Base-by-base conservation (phyloP, 2,888 invertebrate species). In the Zootermopsis nevadensis region DNA sequence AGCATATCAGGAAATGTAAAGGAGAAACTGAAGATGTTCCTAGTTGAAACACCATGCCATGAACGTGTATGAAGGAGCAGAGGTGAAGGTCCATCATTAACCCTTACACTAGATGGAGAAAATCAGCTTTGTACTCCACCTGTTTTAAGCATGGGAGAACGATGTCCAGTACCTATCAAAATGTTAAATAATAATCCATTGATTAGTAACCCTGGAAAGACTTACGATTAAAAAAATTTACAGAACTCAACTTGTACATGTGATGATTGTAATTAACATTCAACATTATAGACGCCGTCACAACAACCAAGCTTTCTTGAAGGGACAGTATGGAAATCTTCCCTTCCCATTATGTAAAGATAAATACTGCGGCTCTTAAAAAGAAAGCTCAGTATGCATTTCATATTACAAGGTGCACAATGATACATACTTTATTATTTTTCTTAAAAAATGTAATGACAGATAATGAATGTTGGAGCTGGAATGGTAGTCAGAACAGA, bases 351-450 rank as follows among this genome's bases (percentile, higher is more conserved):
- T 74, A 38, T 74, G 74, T 42, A 38, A 72, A 38, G 35, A 72
- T 24, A 42, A 42, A 74, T 72, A 72, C 6, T 24, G 31, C 31
- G 38, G 74, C 74, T n/a, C 74, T 38, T 38, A 38, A 74, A 38
- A 74, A 38, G 24, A 42, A 74, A 74, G 38, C 74, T 38, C 10
- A 10, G n/a, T 74, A 74, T 74, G 35, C 38, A 74, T 19, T 74
- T 60, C 77, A 82, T 27, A 55, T 55, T 67, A 83, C 48, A 83
- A 76, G 79, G 83, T 83, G 83, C 83, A 81, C 83, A 83, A 83
- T 83, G 66, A 83, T 81, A 72, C 81, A 81, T 60, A 77, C 30
- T 80, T 77, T 81, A 67, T 81, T 76, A 33, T 55, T 76, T 81
- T 79, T 24, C 35, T 66, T 79, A 53, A 77, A 83, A 83, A 83